phyloP scores from a whole-genome alignment of 2,888 invertebrate species.

The Tipula lateralis region DNA sequence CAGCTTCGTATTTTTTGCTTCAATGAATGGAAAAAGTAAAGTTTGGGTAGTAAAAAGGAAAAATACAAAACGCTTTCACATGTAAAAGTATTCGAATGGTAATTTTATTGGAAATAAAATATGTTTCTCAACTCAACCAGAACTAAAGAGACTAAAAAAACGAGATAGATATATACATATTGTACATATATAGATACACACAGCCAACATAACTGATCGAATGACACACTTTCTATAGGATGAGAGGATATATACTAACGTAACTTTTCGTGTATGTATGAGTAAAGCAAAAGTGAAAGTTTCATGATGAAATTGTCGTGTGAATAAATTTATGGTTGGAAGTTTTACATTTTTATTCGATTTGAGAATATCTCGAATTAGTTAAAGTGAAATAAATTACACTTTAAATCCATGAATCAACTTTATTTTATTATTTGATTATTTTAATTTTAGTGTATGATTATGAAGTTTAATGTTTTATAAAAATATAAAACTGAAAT shows the following conservation, averaged over 20 bases:
- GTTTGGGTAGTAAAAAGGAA: not conserved
- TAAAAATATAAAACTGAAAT: not conserved
- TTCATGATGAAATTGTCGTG: not conserved
- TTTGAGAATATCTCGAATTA: not conserved
- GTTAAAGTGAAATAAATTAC: not conserved
- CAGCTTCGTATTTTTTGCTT: not conserved
- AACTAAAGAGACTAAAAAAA: not conserved
- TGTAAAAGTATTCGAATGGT: not conserved
- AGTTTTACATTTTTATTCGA: not conserved
- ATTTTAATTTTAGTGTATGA: not conserved
- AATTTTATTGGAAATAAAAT: not conserved
- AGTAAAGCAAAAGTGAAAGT: not conserved
- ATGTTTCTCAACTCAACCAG: not conserved
- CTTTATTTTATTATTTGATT: not conserved
- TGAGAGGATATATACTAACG: not conserved
- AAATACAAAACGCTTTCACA: not conserved
- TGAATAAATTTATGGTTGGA: not conserved
- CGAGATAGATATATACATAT: not conserved
- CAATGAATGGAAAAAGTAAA: not conserved
- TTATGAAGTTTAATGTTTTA: too few species aligned
- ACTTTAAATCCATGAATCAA: not conserved
- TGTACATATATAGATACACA: too few species aligned
- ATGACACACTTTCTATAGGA: not conserved
- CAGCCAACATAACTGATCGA: not conserved
- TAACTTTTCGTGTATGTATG: not conserved